Evolutionary conservation across 2,113 vertebrate species (phyloP), one percentile per base, ranked within the genome.

Genomic region (human (Homo sapiens)): DNA sequence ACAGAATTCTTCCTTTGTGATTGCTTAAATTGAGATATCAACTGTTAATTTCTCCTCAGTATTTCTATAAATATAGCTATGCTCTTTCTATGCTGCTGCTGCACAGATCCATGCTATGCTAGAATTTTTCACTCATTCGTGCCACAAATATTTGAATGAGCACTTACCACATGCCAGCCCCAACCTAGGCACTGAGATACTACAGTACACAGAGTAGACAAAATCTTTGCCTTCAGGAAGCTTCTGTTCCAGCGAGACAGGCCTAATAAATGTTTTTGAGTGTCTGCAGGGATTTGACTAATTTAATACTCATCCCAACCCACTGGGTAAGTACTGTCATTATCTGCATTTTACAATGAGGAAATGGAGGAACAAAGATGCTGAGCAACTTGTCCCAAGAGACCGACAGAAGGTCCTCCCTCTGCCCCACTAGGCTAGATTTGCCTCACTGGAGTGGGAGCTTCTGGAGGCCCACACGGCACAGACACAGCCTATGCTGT

Each of bases 401-500:
- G 84, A 59, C 43, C 9, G 35, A 22, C n/a, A 16, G n/a, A 11
- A 64, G 32, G 20, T 50, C 40, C 61, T 64, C n/a, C 0, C 32
- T 80, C n/a, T 25, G 13, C 0, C n/a, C 10, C 48, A 32, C 6
- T 38, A 0, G 0, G 35, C 76, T 17, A 52, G 23, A 11, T 52
- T 59, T 32, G 25, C 40, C 2, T 35, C 72, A 3, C 3, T 30
- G 85, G 6, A 1, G 5, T 3, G 8, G 8, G 27, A 35, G 84
- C 17, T 72, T 23, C 6, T 0, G 0, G 59, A 82, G 32, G 40
- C 32, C 59, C 52, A 1, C 23, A 2, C 73, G 57, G 43, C n/a
- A 25, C 45, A 8, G 52, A 59, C 30, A 38, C 35, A 43, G 70
- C 43, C 38, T 6, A 5, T 7, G 1, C 8, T 0, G 0, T 12